phyloP scores from a whole-genome alignment of 2,113 vertebrate genomes.

The Thermophis baileyi region DNA sequence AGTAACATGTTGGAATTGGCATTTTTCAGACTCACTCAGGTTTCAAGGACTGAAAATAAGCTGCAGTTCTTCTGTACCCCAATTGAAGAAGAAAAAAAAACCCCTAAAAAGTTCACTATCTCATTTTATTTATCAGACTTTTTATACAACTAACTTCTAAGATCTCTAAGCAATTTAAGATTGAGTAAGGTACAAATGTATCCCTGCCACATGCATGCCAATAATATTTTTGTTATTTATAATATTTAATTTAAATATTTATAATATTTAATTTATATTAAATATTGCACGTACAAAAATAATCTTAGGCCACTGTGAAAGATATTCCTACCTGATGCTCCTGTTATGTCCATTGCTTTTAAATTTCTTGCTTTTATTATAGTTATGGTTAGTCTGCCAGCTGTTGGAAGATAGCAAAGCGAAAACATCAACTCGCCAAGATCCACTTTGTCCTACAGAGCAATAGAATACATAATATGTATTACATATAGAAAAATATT shows the following conservation, averaged over 20 bases:
- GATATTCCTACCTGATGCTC: slow-evolving; percentile 86
- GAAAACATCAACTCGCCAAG: slow-evolving; percentile 98
- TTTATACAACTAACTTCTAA: background rate
- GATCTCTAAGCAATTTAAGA: background rate
- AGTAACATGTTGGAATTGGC: background rate
- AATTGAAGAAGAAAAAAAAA: background rate
- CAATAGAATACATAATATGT: slow-evolving; percentile 21
- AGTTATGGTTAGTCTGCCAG: slow-evolving; percentile 95
- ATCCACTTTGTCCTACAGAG: slow-evolving; percentile 91
- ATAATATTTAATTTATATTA: background rate
- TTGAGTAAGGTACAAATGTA: background rate
- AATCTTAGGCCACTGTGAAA: background rate
- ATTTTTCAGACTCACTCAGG: background rate
- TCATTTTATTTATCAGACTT: background rate
- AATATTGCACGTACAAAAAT: background rate
- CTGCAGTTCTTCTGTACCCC: background rate
- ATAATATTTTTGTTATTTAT: background rate
- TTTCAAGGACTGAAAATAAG: background rate
- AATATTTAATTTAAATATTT: background rate
- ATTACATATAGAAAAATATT: slow-evolving; percentile 11
- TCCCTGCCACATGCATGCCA: background rate
- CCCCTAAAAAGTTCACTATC: background rate
- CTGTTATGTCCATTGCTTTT: slow-evolving; percentile 99
- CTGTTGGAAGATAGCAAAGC: slow-evolving; percentile 96
- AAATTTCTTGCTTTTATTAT: slow-evolving; percentile 97